A percentile compares a stretch with the other conserved stretches of the same genome.
Conservation (phyloP, 2,113 vertebrate genomes). For the Dipodomys merriami region DNA sequence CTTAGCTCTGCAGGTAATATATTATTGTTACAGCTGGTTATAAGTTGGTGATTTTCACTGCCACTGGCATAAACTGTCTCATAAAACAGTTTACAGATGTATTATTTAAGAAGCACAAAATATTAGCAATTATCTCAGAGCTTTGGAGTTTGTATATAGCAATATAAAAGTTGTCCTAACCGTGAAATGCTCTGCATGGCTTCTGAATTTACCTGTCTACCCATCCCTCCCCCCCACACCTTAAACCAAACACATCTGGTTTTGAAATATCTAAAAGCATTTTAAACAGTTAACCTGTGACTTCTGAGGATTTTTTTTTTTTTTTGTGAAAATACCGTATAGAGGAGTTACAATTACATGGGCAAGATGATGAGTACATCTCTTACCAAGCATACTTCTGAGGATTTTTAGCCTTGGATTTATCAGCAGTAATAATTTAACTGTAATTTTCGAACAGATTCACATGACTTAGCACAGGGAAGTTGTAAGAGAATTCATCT, state of each 20-base stretch:
- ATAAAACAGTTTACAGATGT: conserved; percentile 3
- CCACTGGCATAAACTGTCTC: background rate
- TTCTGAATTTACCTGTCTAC: conserved; percentile 1
- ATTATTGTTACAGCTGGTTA: background rate
- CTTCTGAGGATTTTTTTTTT: background rate
- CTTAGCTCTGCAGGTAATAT: conserved; percentile 1
- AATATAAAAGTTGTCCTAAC: conserved; percentile 25
- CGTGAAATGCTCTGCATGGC: background rate
- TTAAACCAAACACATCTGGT: background rate
- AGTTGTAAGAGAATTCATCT: background rate
- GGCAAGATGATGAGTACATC: too few species aligned
- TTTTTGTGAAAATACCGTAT: too few species aligned
- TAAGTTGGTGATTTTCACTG: background rate
- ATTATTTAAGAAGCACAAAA: conserved; percentile 48
- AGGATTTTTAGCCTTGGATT: background rate
- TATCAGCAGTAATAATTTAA: conserved; percentile 2
- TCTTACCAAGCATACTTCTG: too few species aligned
- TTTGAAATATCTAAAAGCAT: background rate
- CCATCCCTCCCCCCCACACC: too few species aligned
- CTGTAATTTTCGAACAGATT: background rate
- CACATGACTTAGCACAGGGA: background rate
- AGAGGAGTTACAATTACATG: too few species aligned
- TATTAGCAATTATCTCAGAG: conserved; percentile 3
- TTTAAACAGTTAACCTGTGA: background rate
- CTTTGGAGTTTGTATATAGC: conserved; percentile 1